Base-by-base conservation (phyloP, 2,888 invertebrate species). In the Agrochola litura region DNA sequence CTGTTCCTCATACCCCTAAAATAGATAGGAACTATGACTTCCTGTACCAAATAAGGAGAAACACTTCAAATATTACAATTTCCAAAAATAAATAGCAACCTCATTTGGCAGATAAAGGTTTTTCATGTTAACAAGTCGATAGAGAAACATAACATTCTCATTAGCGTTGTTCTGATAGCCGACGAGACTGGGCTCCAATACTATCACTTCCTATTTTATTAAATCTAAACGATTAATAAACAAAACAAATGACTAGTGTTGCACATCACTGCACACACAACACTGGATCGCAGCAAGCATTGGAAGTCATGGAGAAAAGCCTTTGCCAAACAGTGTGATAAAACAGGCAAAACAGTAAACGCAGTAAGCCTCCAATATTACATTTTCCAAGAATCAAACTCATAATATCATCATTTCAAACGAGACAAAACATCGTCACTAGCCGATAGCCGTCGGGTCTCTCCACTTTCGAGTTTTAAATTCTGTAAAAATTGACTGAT, bases 81-180 rank as follows among this genome's bases (percentile, higher is more conserved):
- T 37, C 16, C 16, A 30, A 49, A 77, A 77, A 37, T 46, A 61
- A 63, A 52, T 43, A 52, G 4, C 19, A 6, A 30, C 8, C 12
- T 46, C 68, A 54, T 79, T 25, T 61, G 1, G 22, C 6, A 37
- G 60, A 79, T 52, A 67, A 79, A 61, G 4, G 52, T 16, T 54
- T 6, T 61, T 52, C n/a, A 61, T 61, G 60, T 52, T 37, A 37
- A 67, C 68, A 60, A 46, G 22, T 41, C 12, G 22, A 61, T 30
- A 61, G 16, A 54, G 43, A 37, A 37, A 67, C 46, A 67, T 61
- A 46, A 37, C 30, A 77, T 25, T 46, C 37, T 68, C 79, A 46
- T 79, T 77, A 54, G 19, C 43, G 0, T 37, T 76, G 9, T 63
- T 30, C 4, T 49, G 60, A 65, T 77, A 76, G 9, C 77, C 56